These are phyloP conservation scores for Hypotaenidia philippensis DNA, from an alignment of 2,797 vertebrate genomes.

Conservation along the genomic window DNA sequence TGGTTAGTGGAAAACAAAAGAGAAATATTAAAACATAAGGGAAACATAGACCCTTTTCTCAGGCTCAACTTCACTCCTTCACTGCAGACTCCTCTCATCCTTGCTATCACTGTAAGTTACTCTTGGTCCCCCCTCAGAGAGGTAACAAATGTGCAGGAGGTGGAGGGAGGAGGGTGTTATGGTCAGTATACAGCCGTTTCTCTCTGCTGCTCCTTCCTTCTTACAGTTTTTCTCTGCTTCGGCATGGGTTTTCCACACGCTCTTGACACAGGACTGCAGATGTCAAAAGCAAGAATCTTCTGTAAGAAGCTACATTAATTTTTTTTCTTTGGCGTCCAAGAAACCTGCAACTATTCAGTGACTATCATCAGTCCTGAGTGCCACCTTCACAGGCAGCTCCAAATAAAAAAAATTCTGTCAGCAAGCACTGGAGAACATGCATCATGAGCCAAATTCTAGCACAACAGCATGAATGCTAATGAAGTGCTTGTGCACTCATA, in stretches of 20 bases:
- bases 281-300: background rate
- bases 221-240: background rate
- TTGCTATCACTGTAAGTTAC: background rate
- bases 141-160: fast-evolving
- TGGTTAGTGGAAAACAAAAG: background rate
- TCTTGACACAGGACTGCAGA: background rate
- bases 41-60: background rate
- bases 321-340: background rate
- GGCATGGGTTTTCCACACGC: background rate
- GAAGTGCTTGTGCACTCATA: background rate
- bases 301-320: background rate
- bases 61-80: background rate
- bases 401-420: background rate
- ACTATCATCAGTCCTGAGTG: background rate
- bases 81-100: background rate
- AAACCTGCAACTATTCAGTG: background rate
- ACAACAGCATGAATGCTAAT: background rate
- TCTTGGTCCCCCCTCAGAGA: background rate
- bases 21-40: background rate
- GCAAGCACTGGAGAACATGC: background rate
- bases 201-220: background rate
- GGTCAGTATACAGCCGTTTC: background rate
- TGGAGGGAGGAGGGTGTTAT: fast-evolving
- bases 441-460: background rate
- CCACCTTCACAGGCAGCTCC: background rate